Evolutionary conservation across 2,888 invertebrate genomes (phyloP), one percentile per base, ranked within the genome.

Genomic region (Rhabditoides inermis): DNA sequence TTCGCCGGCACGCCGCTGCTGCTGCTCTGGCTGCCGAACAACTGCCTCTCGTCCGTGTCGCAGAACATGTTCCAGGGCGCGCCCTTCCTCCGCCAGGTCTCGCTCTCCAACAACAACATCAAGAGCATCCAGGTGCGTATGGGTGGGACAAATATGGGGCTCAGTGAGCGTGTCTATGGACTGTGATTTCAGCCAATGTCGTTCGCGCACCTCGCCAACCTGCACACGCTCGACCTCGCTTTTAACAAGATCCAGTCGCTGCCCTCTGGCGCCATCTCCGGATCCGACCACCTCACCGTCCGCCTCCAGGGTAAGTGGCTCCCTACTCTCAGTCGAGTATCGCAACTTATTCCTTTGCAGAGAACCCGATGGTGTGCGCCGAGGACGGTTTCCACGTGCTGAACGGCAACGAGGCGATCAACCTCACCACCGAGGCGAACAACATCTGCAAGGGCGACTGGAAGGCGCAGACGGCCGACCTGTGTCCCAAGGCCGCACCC

Each of bases 221-320:
- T 91, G 66, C 88, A 89, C 78, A 88, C 88, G 5, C 79, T 91
- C 47, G 90, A 90, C 77, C 80, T 91, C 62, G 88, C 89, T 36
- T 87, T 88, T 78, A 91, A 91, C 78, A 65, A 70, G 48, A 69
- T 76, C 32, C 51, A 68, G 44, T 61, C 58, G 15, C 58, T 75
- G 10, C 65, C 70, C 46, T 49, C 58, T n/a, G 63, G 63, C 22
- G 61, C 73, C 28, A 56, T 76, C 39, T 63, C 66, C 51, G 72
- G 72, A 36, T 56, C 68, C 28, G 70, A 69, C 41, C 69, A 72
- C 53, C 60, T 73, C 41, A 69, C 72, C 12, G 68, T 73, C 27
- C 51, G 74, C 20, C 68, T 76, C 18, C 72, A 72, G 57, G 73
- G 73, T 73, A 47, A 28, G 28, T 22, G 3, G 6, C 35, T 36